Percentiles rank a stretch among this genome's conserved stretches.
phyloP scores from a whole-genome alignment of 1,140 invertebrate genomes.

The Drosophila varians region DNA sequence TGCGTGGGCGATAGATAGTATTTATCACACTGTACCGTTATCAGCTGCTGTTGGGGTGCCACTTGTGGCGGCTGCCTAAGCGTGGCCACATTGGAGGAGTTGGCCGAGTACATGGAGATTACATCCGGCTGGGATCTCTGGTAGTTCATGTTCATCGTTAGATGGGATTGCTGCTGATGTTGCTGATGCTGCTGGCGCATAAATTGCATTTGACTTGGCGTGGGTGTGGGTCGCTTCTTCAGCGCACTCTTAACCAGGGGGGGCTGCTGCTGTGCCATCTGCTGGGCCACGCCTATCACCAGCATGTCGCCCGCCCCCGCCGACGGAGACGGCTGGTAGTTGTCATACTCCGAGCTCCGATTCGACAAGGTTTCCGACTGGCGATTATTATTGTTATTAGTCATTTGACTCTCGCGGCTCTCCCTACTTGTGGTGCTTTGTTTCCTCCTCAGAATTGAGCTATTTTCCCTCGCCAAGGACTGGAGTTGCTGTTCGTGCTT shows the following conservation, averaged over 20 bases:
- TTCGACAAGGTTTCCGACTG: conserved; percentile 78
- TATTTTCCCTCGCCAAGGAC: conserved; percentile 45
- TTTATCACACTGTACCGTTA: conserved; percentile 79
- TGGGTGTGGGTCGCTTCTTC: conserved; percentile 68
- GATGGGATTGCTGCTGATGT: conserved; percentile 29
- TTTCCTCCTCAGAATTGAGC: conserved; percentile 53
- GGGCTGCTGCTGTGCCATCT: conserved; percentile 60
- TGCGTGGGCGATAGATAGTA: conserved; percentile 80
- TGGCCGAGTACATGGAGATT: conserved; percentile 76
- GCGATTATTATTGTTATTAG: conserved; percentile 58
- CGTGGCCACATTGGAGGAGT: conserved; percentile 79
- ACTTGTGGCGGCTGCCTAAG: conserved; percentile 70
- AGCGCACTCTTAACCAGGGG: conserved; percentile 69
- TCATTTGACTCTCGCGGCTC: conserved; percentile 47
- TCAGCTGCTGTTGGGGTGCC: conserved; percentile 72
- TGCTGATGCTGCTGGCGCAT: conserved; percentile 44
- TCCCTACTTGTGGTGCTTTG: conserved; percentile 63
- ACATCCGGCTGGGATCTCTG: conserved; percentile 55
- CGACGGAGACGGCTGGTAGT: conserved; percentile 57
- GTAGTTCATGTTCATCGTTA: conserved; percentile 42
- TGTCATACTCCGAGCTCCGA: conserved; percentile 79
- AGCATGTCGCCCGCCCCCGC: conserved; percentile 55
- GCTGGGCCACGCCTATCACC: conserved; percentile 69
- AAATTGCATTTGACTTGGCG: conserved; percentile 62
- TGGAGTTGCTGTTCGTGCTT: conserved; percentile 71